Base-by-base conservation (phyloP, 1,140 invertebrate species). In the Aphaenogaster rudis region DNA sequence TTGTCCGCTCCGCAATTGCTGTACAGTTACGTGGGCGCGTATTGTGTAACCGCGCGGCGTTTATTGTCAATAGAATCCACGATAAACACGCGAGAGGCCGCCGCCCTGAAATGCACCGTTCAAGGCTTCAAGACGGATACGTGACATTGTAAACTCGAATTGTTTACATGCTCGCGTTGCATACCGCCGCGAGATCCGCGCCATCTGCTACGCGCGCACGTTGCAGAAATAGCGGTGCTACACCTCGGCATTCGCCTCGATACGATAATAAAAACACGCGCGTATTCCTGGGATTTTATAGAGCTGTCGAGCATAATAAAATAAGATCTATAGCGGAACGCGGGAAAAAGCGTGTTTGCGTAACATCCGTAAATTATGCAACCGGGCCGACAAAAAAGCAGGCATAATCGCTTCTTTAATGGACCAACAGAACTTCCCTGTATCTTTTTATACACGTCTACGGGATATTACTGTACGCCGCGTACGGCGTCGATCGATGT, bases 101-200 rank as follows among this genome's bases (percentile, higher is more conserved):
- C 66, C 84, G 71, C 52, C 85, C 66, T 71, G 79, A 72, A 57
- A 81, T 52, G 77, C 77, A 66, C 61, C 64, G 66, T 59, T 54
- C 78, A 15, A 39, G 17, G 33, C 79, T 45, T 36, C 67, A 13
- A 45, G 17, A 7, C 67, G 67, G 39, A 74, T 74, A 82, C 80
- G 80, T 74, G 80, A 82, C 67, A 74, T 74, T 82, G 67, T 82
- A 74, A 82, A 59, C 66, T 72, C 50, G 67, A 82, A 61, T 82
- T 72, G 52, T 72, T 72, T 82, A 82, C 66, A 72, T 72, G 79
- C 79, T 82, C 52, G 52, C 67, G 67, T 72, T 48, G 79, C 79
- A 82, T 82, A 39, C 67, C 52, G 57, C 52, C 39, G 79, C 79
- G 48, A 54, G 28, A 72, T 45, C 33, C n/a, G 45, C 48, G 7